Conservation (phyloP, 2,888 invertebrate genomes). For the Galerucella pusilla region DNA sequence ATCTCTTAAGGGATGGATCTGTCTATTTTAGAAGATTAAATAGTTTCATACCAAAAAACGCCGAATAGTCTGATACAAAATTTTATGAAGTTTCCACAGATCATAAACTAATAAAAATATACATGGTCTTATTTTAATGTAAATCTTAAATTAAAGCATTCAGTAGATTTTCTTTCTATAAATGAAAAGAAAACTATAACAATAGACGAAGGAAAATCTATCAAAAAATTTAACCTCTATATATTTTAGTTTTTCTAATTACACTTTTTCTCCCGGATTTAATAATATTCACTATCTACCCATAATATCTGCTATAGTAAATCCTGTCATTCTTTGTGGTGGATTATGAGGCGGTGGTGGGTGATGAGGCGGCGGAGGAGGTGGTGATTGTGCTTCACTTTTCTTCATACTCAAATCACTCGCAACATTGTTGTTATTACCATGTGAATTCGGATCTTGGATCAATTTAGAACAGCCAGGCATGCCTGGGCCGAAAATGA, state of each 20-base stretch:
- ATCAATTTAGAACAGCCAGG: slow-evolving; percentile 42
- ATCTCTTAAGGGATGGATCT: too few relatives aligned
- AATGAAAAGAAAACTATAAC: slow-evolving; percentile 3
- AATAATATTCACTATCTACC: slow-evolving; percentile 71
- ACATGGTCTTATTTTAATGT: too few relatives aligned
- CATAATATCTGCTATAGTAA: slow-evolving; percentile 93
- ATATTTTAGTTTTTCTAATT: background rate
- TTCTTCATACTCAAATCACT: slow-evolving; percentile 65
- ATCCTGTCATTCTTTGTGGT: slow-evolving; percentile 80
- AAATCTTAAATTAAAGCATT: too few relatives aligned
- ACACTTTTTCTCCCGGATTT: slow-evolving; percentile 3
- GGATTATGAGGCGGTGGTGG: slow-evolving; percentile 63
- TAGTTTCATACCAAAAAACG: too few relatives aligned
- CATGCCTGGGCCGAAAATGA: slow-evolving; percentile 39
- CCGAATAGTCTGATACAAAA: too few relatives aligned
- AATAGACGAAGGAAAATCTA: background rate
- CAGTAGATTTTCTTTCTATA: too few relatives aligned
- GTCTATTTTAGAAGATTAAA: too few relatives aligned
- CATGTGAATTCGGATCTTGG: slow-evolving; percentile 37
- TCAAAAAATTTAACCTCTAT: background rate
- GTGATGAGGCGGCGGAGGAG: slow-evolving; percentile 60
- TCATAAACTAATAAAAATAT: too few relatives aligned
- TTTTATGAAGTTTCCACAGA: too few relatives aligned
- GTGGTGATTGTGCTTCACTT: slow-evolving; percentile 50
- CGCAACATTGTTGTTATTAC: slow-evolving; percentile 53